Evolutionary conservation across 1,140 invertebrate genomes (phyloP), one percentile per base, ranked within the genome.

Genomic region (Drosophila nikananu): DNA sequence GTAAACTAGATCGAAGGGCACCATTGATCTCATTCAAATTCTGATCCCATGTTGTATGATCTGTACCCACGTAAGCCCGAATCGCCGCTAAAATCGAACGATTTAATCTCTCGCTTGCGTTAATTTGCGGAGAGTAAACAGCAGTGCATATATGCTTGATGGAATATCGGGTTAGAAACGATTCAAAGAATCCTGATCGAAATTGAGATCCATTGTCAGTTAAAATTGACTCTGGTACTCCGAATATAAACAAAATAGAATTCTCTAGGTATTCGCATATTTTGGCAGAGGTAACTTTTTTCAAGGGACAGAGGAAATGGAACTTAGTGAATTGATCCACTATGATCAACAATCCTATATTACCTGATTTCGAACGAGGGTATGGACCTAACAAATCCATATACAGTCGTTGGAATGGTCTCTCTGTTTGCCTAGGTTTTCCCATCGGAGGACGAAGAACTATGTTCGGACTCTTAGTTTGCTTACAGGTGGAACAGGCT

Each of bases 271-370:
- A 44, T 44, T 44, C 41, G 2, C 41, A 44, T 10, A 44, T 44
- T 5, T 44, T 44, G 19, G 9, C 19, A 10, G 9, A 44, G 5
- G n/a, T 21, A 17, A 44, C 21, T 44, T 10, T 44, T 3, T 44
- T 44, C 1, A 44, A 44, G 0, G 42, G 42, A 44, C 42, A 44
- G 10, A 44, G 41, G 41, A 44, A 42, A 42, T 42, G n/a, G n/a
- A 44, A 44, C 5, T 44, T 19, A 44, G 41, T 44, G 19, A 44
- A 44, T 44, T 21, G 42, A 44, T 44, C 42, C 42, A 44, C n/a
- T 44, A 44, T 44, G n/a, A 42, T 19, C n/a, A 44, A 44, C 41
- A 44, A 44, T 10, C 41, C 41, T 44, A 44, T 44, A 19, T 44
- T 44, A 10, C 41, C n/a, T 44, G 13, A 9, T 44, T 44, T 44